These are phyloP conservation scores for Pachypeltis micranthus DNA, from an alignment of 1,140 invertebrate species.

Conservation along the genomic window DNA sequence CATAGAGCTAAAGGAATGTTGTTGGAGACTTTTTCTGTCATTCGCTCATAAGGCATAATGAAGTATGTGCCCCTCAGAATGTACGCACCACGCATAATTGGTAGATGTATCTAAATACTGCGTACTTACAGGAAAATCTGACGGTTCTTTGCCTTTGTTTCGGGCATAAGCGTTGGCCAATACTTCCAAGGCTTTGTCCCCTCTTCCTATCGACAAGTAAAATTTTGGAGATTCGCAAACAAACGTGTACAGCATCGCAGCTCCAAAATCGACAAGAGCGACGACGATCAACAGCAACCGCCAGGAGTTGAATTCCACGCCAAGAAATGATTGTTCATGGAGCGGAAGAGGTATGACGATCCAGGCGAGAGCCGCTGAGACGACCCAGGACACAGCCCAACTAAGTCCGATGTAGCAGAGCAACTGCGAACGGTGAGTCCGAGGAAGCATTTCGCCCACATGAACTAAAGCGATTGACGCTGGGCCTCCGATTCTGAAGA, in stretches of 20 bases:
- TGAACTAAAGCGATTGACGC: slow-evolving; percentile 49
- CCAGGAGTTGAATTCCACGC: slow-evolving; percentile 44
- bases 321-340: background rate
- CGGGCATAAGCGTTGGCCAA: slow-evolving; percentile 45
- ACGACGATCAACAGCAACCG: slow-evolving; percentile 46
- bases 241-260: slow-evolving; percentile 39
- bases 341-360: slow-evolving; percentile 10
- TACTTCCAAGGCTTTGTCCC: slow-evolving; percentile 45
- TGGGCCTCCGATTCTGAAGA: slow-evolving; percentile 41
- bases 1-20: too few species aligned
- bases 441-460: slow-evolving; percentile 48
- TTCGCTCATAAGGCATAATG: too few species aligned
- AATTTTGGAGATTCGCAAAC: slow-evolving; percentile 69
- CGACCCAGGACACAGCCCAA: slow-evolving; percentile 47
- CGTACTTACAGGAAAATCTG: slow-evolving; percentile 41
- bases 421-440: slow-evolving; percentile 40
- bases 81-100: slow-evolving; percentile 6
- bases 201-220: slow-evolving; percentile 46
- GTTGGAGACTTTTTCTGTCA: too few species aligned
- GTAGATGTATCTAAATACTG: slow-evolving; percentile 18
- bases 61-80: slow-evolving; percentile 33
- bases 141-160: slow-evolving; percentile 42
- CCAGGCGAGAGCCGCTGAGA: slow-evolving; percentile 51
- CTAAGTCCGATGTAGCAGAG: slow-evolving; percentile 48
- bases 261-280: slow-evolving; percentile 41